Percentiles rank a stretch among this genome's conserved stretches.
These are phyloP conservation scores for Bothrops jararaca DNA, from an alignment of 2,113 vertebrate species.

Conservation along the genomic window DNA sequence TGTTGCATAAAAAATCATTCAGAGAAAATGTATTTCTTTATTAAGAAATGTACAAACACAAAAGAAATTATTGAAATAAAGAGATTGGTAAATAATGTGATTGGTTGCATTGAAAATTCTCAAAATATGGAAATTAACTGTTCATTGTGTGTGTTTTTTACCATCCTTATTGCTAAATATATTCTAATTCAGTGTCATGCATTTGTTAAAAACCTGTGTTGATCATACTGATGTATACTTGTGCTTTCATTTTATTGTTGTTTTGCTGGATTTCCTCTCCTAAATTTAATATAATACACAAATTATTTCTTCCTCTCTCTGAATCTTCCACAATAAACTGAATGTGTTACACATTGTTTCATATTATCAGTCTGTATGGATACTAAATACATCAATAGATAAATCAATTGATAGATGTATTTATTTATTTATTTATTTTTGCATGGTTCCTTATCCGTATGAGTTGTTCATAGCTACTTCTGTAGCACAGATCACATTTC, in stretches of 20 bases:
- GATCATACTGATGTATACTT: constrained; percentile 2
- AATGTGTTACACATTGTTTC: neutral
- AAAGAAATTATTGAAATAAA: neutral
- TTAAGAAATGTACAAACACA: neutral
- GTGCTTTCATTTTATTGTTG: neutral
- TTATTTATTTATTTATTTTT: neutral
- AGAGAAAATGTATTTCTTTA: constrained; percentile 3
- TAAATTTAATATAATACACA: constrained; percentile 13
- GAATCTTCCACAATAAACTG: neutral
- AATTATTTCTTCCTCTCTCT: neutral
- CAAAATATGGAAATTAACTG: constrained; percentile 47
- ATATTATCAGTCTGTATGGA: neutral
- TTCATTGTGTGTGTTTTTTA: neutral
- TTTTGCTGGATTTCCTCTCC: constrained; percentile 14
- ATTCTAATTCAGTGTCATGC: constrained; percentile 18
- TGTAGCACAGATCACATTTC: neutral
- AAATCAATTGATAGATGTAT: neutral
- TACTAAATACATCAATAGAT: neutral
- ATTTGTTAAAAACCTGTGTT: neutral
- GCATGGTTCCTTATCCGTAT: neutral
- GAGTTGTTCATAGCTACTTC: neutral
- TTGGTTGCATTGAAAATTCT: constrained; percentile 53
- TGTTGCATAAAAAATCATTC: constrained; percentile 44
- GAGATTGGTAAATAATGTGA: constrained; percentile 18
- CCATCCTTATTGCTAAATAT: neutral